These are phyloP conservation scores for Platygyra sinensis DNA, from an alignment of 64 coral and sea anemone genomes.

Conservation along the genomic window DNA sequence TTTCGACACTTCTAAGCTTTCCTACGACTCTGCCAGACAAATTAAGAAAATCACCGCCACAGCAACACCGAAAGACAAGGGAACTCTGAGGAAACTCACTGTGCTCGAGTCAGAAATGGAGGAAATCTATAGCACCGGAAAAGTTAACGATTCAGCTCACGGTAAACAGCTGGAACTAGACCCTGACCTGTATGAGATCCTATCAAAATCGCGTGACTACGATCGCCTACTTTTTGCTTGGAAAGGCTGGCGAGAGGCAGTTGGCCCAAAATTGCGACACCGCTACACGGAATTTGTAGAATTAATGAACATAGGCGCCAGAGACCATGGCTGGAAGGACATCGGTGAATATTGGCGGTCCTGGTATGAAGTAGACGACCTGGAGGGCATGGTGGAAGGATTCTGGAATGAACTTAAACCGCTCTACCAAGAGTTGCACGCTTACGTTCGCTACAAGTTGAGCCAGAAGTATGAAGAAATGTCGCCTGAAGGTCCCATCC, in stretches of 20 bases:
- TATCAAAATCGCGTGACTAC: slow-evolving; percentile 64
- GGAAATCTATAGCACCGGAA: slow-evolving; percentile 72
- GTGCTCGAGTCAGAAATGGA: slow-evolving; percentile 52
- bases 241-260: slow-evolving; percentile 81
- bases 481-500: slow-evolving; percentile 53
- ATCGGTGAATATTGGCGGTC: slow-evolving; percentile 76
- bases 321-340: slow-evolving; percentile 72
- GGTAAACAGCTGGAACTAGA: slow-evolving; percentile 61
- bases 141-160: slow-evolving; percentile 44
- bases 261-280: slow-evolving; percentile 75
- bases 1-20: slow-evolving; percentile 68
- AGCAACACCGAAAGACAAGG: slow-evolving; percentile 27
- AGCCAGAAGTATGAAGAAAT: slow-evolving; percentile 64
- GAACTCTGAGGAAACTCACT: slow-evolving; percentile 15
- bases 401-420: slow-evolving; percentile 52
- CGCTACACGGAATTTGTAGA: slow-evolving; percentile 78
- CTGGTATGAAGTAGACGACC: slow-evolving; percentile 68
- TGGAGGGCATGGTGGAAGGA: slow-evolving; percentile 39
- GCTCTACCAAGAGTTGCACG: slow-evolving; percentile 87
- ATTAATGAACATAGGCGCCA: slow-evolving; percentile 74
- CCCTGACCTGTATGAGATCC: slow-evolving; percentile 70
- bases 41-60: slow-evolving; percentile 61
- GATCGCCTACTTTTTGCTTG: slow-evolving; percentile 73
- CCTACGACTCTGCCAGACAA: slow-evolving; percentile 70
- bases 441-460: slow-evolving; percentile 78